These are phyloP conservation scores for Galago senegalensis DNA, from an alignment of 2,797 vertebrate genomes.

Conservation along the genomic window DNA sequence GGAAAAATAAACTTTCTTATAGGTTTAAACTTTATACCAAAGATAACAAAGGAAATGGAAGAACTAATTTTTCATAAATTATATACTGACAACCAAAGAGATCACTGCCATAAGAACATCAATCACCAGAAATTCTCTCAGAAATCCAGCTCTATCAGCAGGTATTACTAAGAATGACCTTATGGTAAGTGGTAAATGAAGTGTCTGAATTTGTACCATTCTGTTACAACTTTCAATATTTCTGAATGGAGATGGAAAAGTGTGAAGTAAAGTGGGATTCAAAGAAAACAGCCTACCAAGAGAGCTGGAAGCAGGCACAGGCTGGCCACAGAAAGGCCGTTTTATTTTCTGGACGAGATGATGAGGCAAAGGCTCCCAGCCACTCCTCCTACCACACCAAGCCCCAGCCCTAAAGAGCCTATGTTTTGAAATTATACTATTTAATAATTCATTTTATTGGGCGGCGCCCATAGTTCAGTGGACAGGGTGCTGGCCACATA, in stretches of 20 bases:
- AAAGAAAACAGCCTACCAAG: background rate
- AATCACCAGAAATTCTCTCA: background rate
- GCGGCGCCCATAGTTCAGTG: no score
- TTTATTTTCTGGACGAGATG: background rate
- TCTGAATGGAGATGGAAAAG: slow-evolving; percentile 12
- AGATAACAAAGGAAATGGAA: background rate
- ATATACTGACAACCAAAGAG: background rate
- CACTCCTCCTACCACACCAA: no score
- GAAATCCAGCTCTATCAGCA: background rate
- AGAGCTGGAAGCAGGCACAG: background rate
- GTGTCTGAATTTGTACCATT: background rate
- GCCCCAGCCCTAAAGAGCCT: background rate
- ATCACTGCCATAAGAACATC: background rate
- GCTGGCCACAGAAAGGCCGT: background rate
- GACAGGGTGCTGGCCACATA: no score
- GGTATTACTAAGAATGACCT: background rate
- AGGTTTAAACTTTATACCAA: background rate
- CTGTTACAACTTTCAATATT: background rate
- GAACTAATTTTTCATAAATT: background rate
- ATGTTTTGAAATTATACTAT: background rate
- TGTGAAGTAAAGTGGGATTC: background rate
- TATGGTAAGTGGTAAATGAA: background rate
- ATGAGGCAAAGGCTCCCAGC: background rate
- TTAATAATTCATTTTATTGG: background rate
- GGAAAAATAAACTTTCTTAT: background rate